phyloP scores from a whole-genome alignment of 2,888 invertebrate genomes.

The Phyllotreta cruciferae region DNA sequence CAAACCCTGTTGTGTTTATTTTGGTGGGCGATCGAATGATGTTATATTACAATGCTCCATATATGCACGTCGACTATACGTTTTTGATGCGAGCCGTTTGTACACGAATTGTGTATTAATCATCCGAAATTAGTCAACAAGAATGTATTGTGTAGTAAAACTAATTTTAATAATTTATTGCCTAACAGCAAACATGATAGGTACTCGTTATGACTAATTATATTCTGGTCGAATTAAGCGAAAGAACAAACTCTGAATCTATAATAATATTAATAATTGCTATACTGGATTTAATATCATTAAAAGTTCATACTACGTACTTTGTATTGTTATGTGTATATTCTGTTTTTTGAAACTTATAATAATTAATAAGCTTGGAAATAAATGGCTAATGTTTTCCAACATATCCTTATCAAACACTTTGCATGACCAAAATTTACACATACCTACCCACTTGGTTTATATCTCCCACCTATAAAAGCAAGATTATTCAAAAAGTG shows the following conservation, averaged over 20 bases:
- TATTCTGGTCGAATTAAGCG: slow-evolving; percentile 26
- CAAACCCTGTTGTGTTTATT: slow-evolving; percentile 39
- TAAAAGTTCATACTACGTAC: too few species aligned
- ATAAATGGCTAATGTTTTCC: too few species aligned
- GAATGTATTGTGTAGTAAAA: slow-evolving; percentile 40
- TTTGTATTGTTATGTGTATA: too few species aligned
- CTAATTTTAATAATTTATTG: slow-evolving; percentile 39
- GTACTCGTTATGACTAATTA: slow-evolving; percentile 33
- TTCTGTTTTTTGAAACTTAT: too few species aligned
- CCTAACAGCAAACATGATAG: slow-evolving; percentile 32
- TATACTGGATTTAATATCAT: too few species aligned
- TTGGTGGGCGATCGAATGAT: slow-evolving; percentile 38
- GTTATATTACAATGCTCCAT: slow-evolving; percentile 31
- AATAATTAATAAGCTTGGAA: too few species aligned
- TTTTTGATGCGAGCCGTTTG: slow-evolving; percentile 40
- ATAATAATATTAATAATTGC: slow-evolving; percentile 4
- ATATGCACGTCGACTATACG: slow-evolving; percentile 38
- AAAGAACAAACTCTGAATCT: slow-evolving; percentile 30
- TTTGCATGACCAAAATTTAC: slow-evolving; percentile 1
- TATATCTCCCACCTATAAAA: slow-evolving; percentile 6
- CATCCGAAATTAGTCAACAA: slow-evolving; percentile 42
- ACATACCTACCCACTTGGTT: slow-evolving; percentile 2
- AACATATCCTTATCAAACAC: neutral
- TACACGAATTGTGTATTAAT: slow-evolving; percentile 41
- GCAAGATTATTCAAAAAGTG: slow-evolving; percentile 11